Evolutionary conservation across 1,140 invertebrate genomes (phyloP).

Genomic region (Goniozus legneri): DNA sequence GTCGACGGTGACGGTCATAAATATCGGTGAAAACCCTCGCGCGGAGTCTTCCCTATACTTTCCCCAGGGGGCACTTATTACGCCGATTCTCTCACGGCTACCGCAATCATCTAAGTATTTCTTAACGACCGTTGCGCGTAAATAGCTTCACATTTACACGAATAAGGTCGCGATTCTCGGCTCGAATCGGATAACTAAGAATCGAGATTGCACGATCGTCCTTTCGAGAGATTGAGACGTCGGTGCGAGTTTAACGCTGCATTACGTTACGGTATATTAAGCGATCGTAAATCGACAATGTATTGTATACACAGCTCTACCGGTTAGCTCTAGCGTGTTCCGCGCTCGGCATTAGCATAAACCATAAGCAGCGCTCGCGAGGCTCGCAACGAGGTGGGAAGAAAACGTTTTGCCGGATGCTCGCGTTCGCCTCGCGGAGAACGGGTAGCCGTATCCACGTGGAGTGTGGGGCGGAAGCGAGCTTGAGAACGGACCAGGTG

Average conservation of each 20-base stretch:
- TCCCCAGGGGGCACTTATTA: slow-evolving; percentile 49
- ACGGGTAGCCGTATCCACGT: too few relatives aligned
- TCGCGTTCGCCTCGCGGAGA: slow-evolving; percentile 14
- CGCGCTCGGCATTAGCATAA: slow-evolving; percentile 38
- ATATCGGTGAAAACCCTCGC: slow-evolving; percentile 44
- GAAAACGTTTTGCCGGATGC: slow-evolving; percentile 25
- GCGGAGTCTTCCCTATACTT: slow-evolving; percentile 35
- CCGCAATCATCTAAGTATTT: slow-evolving; percentile 50
- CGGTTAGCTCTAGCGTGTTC: too few relatives aligned
- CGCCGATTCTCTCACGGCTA: slow-evolving; percentile 42
- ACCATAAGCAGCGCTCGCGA: slow-evolving; percentile 23
- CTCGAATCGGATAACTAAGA: neutral
- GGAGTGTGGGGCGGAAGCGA: slow-evolving; percentile 19
- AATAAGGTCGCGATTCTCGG: too few relatives aligned
- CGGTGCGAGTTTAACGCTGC: slow-evolving; percentile 28
- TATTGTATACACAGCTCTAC: too few relatives aligned
- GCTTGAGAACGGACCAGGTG: slow-evolving; percentile 30
- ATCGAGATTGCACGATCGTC: neutral
- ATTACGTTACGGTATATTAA: too few relatives aligned
- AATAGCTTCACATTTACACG: too few relatives aligned
- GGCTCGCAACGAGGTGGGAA: slow-evolving; percentile 13
- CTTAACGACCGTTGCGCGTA: slow-evolving; percentile 29
- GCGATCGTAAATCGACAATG: slow-evolving; percentile 39
- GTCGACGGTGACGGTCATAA: slow-evolving; percentile 45
- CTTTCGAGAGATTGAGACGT: slow-evolving; percentile 38